Conservation (phyloP, 2,113 vertebrate species). For the Aramus guarauna region DNA sequence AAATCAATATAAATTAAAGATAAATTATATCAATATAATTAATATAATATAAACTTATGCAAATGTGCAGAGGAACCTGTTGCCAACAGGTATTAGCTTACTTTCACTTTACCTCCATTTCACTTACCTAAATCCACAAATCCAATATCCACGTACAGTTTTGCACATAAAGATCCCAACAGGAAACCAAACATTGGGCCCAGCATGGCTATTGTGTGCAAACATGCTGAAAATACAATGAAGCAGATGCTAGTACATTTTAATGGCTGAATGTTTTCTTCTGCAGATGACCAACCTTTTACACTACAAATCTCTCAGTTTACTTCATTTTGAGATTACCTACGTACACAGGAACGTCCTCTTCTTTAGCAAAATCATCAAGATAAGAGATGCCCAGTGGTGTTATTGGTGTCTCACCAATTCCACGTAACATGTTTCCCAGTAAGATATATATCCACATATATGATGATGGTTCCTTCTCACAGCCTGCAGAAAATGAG, state of each 20-base stretch:
- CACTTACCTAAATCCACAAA: constrained; percentile 81
- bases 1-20: background rate
- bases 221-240: constrained; percentile 74
- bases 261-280: background rate
- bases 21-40: background rate
- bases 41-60: background rate
- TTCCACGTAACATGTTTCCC: constrained; percentile 88
- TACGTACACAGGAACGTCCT: constrained; percentile 86
- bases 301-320: accelerated
- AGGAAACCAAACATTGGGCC: constrained; percentile 85
- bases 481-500: constrained; percentile 71
- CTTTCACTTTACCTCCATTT: background rate
- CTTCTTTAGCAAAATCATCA: constrained; percentile 87
- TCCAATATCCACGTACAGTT: constrained; percentile 91
- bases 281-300: background rate
- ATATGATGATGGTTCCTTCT: constrained; percentile 73
- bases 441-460: constrained; percentile 89
- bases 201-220: constrained; percentile 81
- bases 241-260: background rate
- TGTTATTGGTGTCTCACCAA: constrained; percentile 87
- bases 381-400: constrained; percentile 91
- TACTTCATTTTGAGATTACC: constrained; percentile 71
- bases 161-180: constrained; percentile 82
- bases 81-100: background rate
- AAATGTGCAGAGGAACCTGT: background rate